Conservation (phyloP, 2,888 invertebrate genomes). For the Catocala nupta region DNA sequence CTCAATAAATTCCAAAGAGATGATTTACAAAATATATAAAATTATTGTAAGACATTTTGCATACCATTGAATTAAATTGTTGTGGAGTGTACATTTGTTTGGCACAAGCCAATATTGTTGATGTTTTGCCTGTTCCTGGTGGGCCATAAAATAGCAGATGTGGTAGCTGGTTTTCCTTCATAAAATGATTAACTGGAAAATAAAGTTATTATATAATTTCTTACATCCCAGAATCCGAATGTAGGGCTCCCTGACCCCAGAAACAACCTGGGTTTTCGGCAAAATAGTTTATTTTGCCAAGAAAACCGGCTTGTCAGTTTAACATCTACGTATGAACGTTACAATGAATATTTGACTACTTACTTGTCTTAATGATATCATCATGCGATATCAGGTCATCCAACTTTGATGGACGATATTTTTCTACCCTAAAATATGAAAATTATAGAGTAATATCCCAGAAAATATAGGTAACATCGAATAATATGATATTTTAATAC, state of each 20-base stretch:
- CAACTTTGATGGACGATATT: conserved; percentile 97
- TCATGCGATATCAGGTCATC: conserved; percentile 98
- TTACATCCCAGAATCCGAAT: too few relatives aligned
- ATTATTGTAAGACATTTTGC: conserved; percentile 26
- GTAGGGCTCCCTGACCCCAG: too few relatives aligned
- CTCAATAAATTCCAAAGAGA: neutral
- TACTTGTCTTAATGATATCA: conserved; percentile 98
- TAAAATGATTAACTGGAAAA: conserved; percentile 93
- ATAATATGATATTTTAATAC: too few relatives aligned
- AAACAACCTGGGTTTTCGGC: too few relatives aligned
- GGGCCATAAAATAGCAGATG: conserved; percentile 99
- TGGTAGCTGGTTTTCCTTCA: conserved; percentile 96
- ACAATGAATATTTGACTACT: conserved; percentile 43
- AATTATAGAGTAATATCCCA: conserved; percentile 2
- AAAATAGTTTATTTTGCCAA: too few relatives aligned
- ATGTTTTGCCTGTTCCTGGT: conserved; percentile 99
- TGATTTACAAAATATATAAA: too few relatives aligned
- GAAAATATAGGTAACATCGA: too few relatives aligned
- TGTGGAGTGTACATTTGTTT: conserved; percentile 95
- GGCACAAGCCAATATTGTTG: conserved; percentile 98
- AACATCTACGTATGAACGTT: neutral
- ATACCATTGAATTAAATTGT: conserved; percentile 97
- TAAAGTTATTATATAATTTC: conserved; percentile 7
- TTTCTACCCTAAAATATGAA: conserved; percentile 94
- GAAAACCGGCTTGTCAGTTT: too few relatives aligned